Evolutionary conservation across 2,113 vertebrate genomes (phyloP).

Genomic region (Seriola dumerili): DNA sequence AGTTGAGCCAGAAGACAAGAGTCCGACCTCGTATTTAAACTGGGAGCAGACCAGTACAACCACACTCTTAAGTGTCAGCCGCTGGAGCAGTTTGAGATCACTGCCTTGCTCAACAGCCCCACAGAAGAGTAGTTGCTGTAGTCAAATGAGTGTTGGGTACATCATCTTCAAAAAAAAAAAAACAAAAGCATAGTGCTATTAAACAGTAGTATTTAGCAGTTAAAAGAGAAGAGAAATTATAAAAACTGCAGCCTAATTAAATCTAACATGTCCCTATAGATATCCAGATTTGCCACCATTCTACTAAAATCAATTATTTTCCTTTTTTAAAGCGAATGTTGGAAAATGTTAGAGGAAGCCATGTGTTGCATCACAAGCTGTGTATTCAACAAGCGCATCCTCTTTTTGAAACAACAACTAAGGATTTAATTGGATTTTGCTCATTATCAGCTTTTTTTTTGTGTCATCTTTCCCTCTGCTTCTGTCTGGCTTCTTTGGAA

Average conservation of each 20-base stretch:
- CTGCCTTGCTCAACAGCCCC: too few species aligned
- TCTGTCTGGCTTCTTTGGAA: slow-evolving; percentile 26
- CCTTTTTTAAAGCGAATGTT: not conserved
- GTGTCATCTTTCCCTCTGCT: not conserved
- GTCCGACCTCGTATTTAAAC: too few species aligned
- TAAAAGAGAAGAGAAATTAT: not conserved
- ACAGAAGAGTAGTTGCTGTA: not conserved
- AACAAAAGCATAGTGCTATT: not conserved
- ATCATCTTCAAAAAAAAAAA: too few species aligned
- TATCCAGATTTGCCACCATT: not conserved
- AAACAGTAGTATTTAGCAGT: not conserved
- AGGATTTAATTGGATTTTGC: slow-evolving; percentile 58
- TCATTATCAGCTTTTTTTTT: slow-evolving; percentile 23
- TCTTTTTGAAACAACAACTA: slow-evolving; percentile 33
- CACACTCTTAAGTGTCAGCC: too few species aligned
- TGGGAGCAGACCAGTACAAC: too few species aligned
- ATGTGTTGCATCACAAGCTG: slow-evolving; percentile 17
- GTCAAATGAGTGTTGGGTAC: not conserved
- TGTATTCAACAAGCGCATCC: slow-evolving; percentile 1
- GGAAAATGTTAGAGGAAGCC: not conserved
- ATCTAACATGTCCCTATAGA: not conserved
- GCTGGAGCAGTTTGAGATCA: too few species aligned
- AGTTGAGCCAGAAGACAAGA: too few species aligned
- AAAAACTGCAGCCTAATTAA: not conserved
- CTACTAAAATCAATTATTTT: not conserved